A percentile compares a stretch with the other conserved stretches of the same genome.
These are phyloP conservation scores for Phorcus lineatus DNA, from an alignment of 2,888 invertebrate species.

Conservation along the genomic window DNA sequence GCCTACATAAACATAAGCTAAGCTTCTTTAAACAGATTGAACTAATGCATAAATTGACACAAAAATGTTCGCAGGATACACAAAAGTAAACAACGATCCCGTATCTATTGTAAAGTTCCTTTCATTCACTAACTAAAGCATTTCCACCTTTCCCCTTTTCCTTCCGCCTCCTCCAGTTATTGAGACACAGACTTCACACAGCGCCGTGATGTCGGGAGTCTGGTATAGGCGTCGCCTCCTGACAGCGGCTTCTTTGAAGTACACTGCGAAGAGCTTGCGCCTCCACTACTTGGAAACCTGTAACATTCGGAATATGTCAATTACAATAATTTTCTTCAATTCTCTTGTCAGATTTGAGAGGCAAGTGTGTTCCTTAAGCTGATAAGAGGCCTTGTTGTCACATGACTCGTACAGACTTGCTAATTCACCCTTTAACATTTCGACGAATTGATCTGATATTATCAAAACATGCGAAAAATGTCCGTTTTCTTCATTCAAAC, in stretches of 20 bases:
- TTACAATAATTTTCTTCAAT: background rate
- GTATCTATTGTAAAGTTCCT: background rate
- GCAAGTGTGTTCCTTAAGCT: background rate
- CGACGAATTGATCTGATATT: too few species aligned
- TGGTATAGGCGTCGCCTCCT: background rate
- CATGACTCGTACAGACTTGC: too few species aligned
- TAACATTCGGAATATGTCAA: background rate
- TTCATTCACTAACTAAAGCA: background rate
- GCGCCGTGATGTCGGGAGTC: slow-evolving; percentile 10
- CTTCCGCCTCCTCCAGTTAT: background rate
- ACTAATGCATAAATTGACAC: slow-evolving; percentile 3
- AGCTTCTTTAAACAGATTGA: background rate
- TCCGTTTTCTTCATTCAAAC: too few species aligned
- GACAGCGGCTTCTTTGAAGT: background rate
- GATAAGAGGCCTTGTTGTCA: too few species aligned
- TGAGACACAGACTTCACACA: background rate
- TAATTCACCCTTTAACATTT: too few species aligned
- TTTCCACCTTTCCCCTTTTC: background rate
- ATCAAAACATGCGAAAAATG: too few species aligned
- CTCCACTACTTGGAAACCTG: background rate
- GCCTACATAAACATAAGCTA: background rate
- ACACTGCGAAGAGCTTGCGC: background rate
- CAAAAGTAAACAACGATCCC: background rate
- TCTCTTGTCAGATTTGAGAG: background rate
- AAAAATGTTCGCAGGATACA: background rate